Percentiles rank a stretch among this genome's conserved stretches.
Evolutionary conservation across 2,888 invertebrate genomes (phyloP).

Genomic region (Liodrosophila aerea): DNA sequence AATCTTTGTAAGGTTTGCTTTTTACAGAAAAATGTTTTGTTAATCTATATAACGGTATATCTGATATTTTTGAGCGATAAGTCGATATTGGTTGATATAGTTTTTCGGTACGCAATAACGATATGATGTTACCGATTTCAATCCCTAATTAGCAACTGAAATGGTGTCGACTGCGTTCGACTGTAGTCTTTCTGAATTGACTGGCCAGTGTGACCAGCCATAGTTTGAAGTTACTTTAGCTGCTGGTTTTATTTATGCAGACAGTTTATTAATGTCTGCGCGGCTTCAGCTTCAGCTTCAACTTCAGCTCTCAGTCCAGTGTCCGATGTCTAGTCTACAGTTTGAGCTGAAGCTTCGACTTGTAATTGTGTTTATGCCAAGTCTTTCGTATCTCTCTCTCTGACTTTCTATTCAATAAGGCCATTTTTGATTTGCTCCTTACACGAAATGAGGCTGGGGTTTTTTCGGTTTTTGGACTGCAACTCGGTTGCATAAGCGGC

Average conservation of each 20-base stretch:
- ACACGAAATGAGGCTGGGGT: too few species aligned
- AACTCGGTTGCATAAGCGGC: slow-evolving; percentile 21
- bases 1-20: too few species aligned
- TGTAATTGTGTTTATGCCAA: slow-evolving; percentile 74
- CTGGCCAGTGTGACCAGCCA: slow-evolving; percentile 42
- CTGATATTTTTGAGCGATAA: too few species aligned
- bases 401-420: slow-evolving; percentile 40
- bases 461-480: not conserved
- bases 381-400: not conserved
- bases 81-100: too few species aligned
- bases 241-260: slow-evolving; percentile 73
- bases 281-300: slow-evolving; percentile 13
- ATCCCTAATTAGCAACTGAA: too few species aligned
- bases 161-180: too few species aligned
- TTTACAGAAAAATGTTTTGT: too few species aligned
- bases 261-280: slow-evolving; percentile 78
- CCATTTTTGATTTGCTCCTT: slow-evolving; percentile 68
- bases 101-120: too few species aligned
- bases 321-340: too few species aligned
- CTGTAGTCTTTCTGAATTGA: too few species aligned
- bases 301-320: slow-evolving; percentile 17
- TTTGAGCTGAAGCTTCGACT: slow-evolving; percentile 23
- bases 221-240: slow-evolving; percentile 21
- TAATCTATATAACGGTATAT: too few species aligned
- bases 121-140: too few species aligned